phyloP scores from a whole-genome alignment of 1,140 invertebrate genomes.

The Macrosteles quadrilineatus region DNA sequence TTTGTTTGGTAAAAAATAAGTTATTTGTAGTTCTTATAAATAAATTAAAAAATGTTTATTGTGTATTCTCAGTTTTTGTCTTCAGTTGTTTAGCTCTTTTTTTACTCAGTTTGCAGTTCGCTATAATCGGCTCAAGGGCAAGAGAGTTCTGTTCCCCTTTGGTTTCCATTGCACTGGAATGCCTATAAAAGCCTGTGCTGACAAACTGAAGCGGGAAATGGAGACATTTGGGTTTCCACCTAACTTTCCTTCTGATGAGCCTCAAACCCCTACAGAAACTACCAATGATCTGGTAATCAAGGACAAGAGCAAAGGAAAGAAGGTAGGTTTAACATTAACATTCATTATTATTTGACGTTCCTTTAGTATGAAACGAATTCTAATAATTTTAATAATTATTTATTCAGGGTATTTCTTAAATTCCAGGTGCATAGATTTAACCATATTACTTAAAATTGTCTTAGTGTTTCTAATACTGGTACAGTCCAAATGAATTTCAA shows the following conservation, averaged over 20 bases:
- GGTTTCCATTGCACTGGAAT: conserved; percentile 99
- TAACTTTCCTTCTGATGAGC: conserved; percentile 72
- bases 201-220: conserved; percentile 95
- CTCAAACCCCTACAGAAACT: conserved; percentile 49
- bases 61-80: too few species aligned
- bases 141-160: conserved; percentile 94
- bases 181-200: conserved; percentile 96
- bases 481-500: too few species aligned
- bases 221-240: conserved; percentile 92
- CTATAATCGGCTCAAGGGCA: conserved; percentile 89
- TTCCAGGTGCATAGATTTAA: neutral
- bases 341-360: neutral
- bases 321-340: too few species aligned
- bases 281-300: conserved; percentile 65
- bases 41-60: too few species aligned
- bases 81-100: too few species aligned
- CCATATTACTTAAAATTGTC: neutral
- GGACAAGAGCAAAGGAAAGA: conserved; percentile 98
- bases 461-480: too few species aligned
- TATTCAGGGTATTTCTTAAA: neutral
- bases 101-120: conserved; percentile 81
- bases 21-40: too few species aligned
- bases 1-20: too few species aligned
- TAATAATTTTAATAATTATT: neutral
- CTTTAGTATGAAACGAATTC: neutral